Evolutionary conservation across 2,797 vertebrate genomes (phyloP).

Genomic region (Gephyroberyx darwinii): DNA sequence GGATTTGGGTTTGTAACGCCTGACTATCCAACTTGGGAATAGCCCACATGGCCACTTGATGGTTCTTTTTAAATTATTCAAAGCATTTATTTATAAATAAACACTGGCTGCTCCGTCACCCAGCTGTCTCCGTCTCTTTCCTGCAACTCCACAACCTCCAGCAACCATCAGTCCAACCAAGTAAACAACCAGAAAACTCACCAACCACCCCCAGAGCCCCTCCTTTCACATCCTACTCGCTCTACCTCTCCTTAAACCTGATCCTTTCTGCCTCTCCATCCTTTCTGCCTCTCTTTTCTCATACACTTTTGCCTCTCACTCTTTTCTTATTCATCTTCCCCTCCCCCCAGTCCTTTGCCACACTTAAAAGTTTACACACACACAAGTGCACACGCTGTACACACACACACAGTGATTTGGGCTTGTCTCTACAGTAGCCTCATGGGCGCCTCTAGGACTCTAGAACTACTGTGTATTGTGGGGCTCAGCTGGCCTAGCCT

Average conservation of each 20-base stretch:
- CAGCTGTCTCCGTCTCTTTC: constrained; percentile 53
- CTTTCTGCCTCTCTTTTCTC: constrained; percentile 6
- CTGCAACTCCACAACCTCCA: constrained; percentile 43
- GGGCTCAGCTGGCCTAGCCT: constrained; percentile 17
- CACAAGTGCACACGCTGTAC: background rate
- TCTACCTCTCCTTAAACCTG: constrained; percentile 6
- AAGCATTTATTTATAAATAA: constrained; percentile 74
- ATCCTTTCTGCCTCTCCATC: background rate
- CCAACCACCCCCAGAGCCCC: constrained; percentile 10
- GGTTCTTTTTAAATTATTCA: constrained; percentile 73
- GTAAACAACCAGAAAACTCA: constrained; percentile 25
- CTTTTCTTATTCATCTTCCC: background rate
- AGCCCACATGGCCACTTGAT: constrained; percentile 58
- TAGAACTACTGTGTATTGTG: constrained; percentile 24
- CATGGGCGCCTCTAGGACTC: background rate
- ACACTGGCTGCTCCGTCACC: constrained; percentile 50
- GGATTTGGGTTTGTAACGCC: constrained; percentile 36
- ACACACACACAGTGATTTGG: background rate
- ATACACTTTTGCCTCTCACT: background rate
- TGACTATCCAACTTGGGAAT: constrained; percentile 46
- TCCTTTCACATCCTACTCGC: background rate
- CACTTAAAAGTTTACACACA: too few relatives aligned
- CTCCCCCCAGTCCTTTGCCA: background rate
- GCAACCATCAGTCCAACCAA: constrained; percentile 41
- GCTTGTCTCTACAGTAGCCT: background rate